Conservation (phyloP, 2,797 vertebrate species). For the Pterois miles region DNA sequence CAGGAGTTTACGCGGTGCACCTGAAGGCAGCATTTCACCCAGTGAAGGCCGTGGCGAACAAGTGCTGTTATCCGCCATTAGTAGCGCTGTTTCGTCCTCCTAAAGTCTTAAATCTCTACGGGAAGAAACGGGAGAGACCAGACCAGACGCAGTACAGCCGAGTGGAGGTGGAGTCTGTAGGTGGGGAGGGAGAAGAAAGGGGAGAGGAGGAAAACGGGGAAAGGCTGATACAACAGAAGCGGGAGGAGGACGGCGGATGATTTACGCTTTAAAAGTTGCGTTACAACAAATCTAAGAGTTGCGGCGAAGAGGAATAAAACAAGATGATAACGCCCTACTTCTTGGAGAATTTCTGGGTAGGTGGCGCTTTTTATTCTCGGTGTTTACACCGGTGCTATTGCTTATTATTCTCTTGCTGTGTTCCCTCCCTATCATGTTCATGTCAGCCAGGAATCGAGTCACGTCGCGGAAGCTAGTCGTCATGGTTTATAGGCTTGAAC, state of each 20-base stretch:
- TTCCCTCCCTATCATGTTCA: constrained; percentile 52
- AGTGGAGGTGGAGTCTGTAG: constrained; percentile 81
- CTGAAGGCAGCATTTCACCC: constrained; percentile 39
- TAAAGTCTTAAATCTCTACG: not conserved
- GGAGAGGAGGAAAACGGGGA: constrained; percentile 79
- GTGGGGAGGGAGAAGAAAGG: constrained; percentile 84
- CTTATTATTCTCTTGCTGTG: constrained; percentile 54
- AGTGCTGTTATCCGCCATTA: constrained; percentile 6
- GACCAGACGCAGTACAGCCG: constrained; percentile 28
- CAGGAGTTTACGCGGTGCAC: constrained; percentile 12
- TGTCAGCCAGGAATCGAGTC: constrained; percentile 49
- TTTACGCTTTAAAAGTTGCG: constrained; percentile 67
- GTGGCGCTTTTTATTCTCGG: constrained; percentile 58
- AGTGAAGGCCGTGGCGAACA: not conserved
- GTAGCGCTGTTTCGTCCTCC: constrained; percentile 72
- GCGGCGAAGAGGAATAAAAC: constrained; percentile 71
- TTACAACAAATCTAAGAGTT: constrained; percentile 46
- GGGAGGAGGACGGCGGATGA: constrained; percentile 77
- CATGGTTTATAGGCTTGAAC: not conserved
- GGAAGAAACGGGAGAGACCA: constrained; percentile 22
- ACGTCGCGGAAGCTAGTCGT: not conserved
- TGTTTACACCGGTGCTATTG: constrained; percentile 63
- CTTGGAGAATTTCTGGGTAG: constrained; percentile 95
- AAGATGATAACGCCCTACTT: constrained; percentile 95
- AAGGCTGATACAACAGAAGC: constrained; percentile 77